phyloP scores from a whole-genome alignment of 2,113 vertebrate genomes.

The Amazona guildingii region DNA sequence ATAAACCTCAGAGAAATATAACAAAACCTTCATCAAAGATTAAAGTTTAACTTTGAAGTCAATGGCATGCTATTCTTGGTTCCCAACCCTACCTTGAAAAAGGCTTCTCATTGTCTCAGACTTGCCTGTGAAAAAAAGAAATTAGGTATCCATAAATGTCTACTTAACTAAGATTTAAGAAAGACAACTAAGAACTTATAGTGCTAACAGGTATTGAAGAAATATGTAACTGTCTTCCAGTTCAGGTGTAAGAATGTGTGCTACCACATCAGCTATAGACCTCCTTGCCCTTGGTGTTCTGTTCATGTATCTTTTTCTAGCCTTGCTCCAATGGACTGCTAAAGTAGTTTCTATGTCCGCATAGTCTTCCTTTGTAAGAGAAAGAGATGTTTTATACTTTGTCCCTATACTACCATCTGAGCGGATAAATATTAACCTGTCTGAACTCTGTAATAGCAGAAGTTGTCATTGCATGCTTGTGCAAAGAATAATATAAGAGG shows the following conservation, averaged over 20 bases:
- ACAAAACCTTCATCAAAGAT: not conserved
- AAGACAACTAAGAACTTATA: not conserved
- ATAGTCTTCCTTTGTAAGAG: not conserved
- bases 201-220: not conserved
- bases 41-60: not conserved
- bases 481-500: not conserved
- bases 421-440: constrained; percentile 31
- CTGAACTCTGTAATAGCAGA: not conserved
- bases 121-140: not conserved
- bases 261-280: not conserved
- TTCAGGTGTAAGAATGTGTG: not conserved
- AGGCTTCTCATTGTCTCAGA: not conserved
- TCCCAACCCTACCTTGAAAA: not conserved
- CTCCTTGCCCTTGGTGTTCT: not conserved
- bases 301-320: not conserved
- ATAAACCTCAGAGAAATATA: not conserved
- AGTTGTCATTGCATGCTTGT: not conserved
- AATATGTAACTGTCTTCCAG: not conserved
- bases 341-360: not conserved
- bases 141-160: not conserved
- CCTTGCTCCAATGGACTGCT: not conserved
- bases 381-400: not conserved
- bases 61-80: not conserved
- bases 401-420: not conserved
- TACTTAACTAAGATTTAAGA: not conserved